These are phyloP conservation scores for Ochropacha duplaris DNA, from an alignment of 2,888 invertebrate genomes.

Conservation along the genomic window DNA sequence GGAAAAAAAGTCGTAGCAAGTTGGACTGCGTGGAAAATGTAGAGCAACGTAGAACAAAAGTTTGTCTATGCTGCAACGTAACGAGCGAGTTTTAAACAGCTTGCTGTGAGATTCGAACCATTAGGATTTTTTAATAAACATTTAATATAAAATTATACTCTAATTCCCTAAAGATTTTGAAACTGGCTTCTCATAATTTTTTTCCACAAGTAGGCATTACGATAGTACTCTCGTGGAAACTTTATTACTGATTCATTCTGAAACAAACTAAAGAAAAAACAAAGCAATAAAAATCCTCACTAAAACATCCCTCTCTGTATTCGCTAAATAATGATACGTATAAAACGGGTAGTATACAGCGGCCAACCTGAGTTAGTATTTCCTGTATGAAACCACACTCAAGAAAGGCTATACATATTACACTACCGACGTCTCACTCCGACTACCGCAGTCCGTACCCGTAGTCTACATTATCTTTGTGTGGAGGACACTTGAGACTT, in stretches of 20 bases:
- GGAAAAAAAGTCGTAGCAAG: not conserved
- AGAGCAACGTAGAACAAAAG: not conserved
- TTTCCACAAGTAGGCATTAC: too few relatives aligned
- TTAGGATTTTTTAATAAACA: conserved; percentile 1
- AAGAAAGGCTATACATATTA: not conserved
- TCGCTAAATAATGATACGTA: not conserved
- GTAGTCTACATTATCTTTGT: not conserved
- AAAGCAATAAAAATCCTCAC: not conserved
- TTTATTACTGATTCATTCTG: not conserved
- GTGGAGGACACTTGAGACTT: not conserved
- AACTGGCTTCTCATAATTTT: too few relatives aligned
- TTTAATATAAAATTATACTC: not conserved
- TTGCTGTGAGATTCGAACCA: not conserved
- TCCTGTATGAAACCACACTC: not conserved
- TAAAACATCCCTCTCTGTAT: not conserved
- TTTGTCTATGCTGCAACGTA: not conserved
- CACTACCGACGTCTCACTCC: not conserved
- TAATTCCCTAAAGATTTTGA: too few relatives aligned
- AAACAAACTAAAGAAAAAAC: not conserved
- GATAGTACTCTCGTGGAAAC: too few relatives aligned
- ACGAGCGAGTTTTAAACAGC: not conserved
- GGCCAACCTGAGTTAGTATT: not conserved
- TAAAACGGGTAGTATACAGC: not conserved
- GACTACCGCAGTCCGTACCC: not conserved
- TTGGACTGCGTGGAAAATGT: not conserved